Percentiles rank a stretch among this genome's conserved stretches.
phyloP scores from a whole-genome alignment of 2,113 vertebrate genomes.

The Nyctibius bracteatus region DNA sequence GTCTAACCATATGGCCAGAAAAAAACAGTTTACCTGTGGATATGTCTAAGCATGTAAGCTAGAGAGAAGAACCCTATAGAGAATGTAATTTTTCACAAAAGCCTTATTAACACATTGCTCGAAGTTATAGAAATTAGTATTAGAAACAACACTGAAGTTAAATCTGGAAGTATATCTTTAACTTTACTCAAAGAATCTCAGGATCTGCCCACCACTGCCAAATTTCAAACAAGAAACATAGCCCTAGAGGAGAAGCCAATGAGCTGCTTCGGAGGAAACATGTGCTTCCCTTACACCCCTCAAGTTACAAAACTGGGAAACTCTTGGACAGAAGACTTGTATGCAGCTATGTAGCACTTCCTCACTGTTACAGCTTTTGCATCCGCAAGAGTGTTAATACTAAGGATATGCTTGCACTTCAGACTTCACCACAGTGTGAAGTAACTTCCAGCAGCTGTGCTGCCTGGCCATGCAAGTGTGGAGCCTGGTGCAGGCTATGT shows the following conservation, averaged over 20 bases:
- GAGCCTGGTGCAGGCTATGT: rapidly evolving
- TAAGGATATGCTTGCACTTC: neutral
- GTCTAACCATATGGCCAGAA: neutral
- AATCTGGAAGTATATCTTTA: neutral
- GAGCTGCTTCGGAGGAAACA: neutral
- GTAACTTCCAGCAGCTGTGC: neutral
- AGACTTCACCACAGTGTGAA: neutral
- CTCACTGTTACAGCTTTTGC: neutral
- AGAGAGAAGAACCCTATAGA: neutral
- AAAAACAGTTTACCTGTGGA: neutral
- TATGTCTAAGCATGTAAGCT: neutral
- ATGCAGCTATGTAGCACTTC: neutral
- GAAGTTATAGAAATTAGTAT: neutral
- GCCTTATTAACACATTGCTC: neutral
- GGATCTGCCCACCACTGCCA: neutral
- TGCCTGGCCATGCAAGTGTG: no score
- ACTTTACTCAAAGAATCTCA: neutral
- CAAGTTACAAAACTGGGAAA: neutral
- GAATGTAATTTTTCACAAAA: neutral
- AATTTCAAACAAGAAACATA: neutral
- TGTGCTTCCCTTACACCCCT: neutral
- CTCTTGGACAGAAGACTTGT: neutral
- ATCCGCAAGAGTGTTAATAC: neutral
- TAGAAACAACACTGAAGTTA: neutral
- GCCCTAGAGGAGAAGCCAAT: neutral